Evolutionary conservation across 2,888 invertebrate genomes (phyloP).

Genomic region (Acronicta aceris): DNA sequence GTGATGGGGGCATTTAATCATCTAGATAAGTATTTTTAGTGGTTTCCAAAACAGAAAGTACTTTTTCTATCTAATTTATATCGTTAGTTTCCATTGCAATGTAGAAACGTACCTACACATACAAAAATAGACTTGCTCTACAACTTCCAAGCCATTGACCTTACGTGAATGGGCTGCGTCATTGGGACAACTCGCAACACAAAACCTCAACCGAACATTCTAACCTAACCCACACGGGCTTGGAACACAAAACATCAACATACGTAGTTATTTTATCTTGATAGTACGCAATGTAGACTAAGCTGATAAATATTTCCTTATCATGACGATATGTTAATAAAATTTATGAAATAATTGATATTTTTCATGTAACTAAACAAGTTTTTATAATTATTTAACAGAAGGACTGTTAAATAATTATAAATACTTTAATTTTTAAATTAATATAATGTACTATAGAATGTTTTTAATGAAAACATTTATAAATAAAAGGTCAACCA

Average conservation of each 20-base stretch:
- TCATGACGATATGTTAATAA: conserved; percentile 13
- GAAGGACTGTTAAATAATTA: no score
- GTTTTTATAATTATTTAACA: no score
- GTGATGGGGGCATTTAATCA: background rate
- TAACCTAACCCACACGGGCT: conserved; percentile 35
- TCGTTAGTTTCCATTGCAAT: no score
- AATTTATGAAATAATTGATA: conserved; percentile 8
- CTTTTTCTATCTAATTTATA: conserved; percentile 7
- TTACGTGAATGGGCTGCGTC: conserved; percentile 51
- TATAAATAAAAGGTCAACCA: no score
- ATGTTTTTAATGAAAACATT: no score
- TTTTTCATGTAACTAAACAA: conserved; percentile 5
- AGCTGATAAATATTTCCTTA: conserved; percentile 39
- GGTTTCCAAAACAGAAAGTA: background rate
- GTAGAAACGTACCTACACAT: conserved; percentile 2
- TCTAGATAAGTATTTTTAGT: background rate
- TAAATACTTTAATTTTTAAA: no score
- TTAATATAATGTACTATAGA: no score
- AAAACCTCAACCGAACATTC: conserved; percentile 70
- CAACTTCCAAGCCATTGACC: conserved; percentile 52
- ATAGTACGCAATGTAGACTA: conserved; percentile 40
- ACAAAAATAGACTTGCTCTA: conserved; percentile 33
- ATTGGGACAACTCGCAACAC: conserved; percentile 70
- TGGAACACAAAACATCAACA: conserved; percentile 61
- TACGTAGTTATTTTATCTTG: conserved; percentile 50